These are phyloP conservation scores for Pocillopora damicornis DNA, from an alignment of 64 coral and sea anemone species.

Conservation along the genomic window DNA sequence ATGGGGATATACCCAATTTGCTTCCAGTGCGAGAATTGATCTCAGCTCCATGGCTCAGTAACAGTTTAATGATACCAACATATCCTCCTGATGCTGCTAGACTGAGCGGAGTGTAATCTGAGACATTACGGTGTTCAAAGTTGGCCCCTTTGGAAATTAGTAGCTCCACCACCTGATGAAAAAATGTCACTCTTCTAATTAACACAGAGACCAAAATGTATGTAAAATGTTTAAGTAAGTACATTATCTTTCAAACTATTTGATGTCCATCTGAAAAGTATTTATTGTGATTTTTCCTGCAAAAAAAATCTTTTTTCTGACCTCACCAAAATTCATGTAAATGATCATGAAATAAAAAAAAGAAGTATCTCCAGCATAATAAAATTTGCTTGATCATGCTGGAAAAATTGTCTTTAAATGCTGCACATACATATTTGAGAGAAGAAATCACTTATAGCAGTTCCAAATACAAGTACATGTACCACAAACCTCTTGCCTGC, in stretches of 20 bases:
- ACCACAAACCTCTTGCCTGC: slow-evolving; percentile 85
- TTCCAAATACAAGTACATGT: neutral
- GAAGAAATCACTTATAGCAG: neutral
- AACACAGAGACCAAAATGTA: neutral
- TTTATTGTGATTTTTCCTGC: too few relatives aligned
- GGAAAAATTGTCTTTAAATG: too few relatives aligned
- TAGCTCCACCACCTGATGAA: slow-evolving; percentile 78
- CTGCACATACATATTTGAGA: neutral
- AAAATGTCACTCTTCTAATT: neutral
- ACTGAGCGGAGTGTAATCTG: slow-evolving; percentile 93
- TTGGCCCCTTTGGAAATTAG: slow-evolving; percentile 89
- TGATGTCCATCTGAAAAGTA: too few relatives aligned
- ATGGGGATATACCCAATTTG: slow-evolving; percentile 92
- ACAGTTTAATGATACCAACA: slow-evolving; percentile 90
- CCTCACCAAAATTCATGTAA: too few relatives aligned
- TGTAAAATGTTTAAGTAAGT: neutral
- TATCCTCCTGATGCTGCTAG: slow-evolving; percentile 95
- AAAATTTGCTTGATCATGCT: too few relatives aligned
- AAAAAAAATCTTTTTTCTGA: too few relatives aligned
- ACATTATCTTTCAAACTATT: too few relatives aligned
- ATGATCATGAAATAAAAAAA: too few relatives aligned
- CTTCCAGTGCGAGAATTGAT: slow-evolving; percentile 98
- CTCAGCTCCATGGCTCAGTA: slow-evolving; percentile 85
- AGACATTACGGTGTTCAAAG: slow-evolving; percentile 97
- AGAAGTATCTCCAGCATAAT: too few relatives aligned